Evolutionary conservation across 2,888 invertebrate genomes (phyloP).

Genomic region (Drosophila emarginata): DNA sequence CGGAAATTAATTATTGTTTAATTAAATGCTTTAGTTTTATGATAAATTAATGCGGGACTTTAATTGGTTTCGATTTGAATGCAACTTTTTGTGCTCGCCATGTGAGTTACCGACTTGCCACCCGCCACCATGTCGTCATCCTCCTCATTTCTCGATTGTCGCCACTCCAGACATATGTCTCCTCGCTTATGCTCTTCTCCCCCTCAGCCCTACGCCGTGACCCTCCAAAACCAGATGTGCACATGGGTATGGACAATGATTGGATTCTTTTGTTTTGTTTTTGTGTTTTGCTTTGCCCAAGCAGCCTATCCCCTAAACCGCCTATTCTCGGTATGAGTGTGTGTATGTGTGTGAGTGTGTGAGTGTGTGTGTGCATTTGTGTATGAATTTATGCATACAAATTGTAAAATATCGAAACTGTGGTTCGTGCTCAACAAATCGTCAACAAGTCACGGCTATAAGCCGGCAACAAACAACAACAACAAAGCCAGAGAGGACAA

Average conservation of each 20-base stretch:
- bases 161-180: constrained; percentile 33
- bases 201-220: neutral
- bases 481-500: constrained; percentile 12
- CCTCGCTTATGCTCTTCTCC: constrained; percentile 20
- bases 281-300: constrained; percentile 25
- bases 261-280: constrained; percentile 69
- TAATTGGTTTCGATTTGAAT: constrained; percentile 3
- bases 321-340: constrained; percentile 31
- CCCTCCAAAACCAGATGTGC: constrained; percentile 71
- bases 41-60: too few relatives aligned
- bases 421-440: constrained; percentile 79
- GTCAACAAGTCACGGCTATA: constrained; percentile 73
- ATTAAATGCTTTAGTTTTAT: neutral
- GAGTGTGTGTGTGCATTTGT: constrained; percentile 50
- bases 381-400: constrained; percentile 76
- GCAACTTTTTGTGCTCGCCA: constrained; percentile 39
- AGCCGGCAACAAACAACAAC: constrained; percentile 56
- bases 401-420: constrained; percentile 80
- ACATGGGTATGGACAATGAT: constrained; percentile 61
- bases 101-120: constrained; percentile 31
- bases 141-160: constrained; percentile 47
- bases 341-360: constrained; percentile 22
- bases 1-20: neutral
- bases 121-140: constrained; percentile 59
- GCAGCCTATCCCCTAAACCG: constrained; percentile 11